phyloP scores from a whole-genome alignment of 1,140 invertebrate species.

The Leucophenga varia region DNA sequence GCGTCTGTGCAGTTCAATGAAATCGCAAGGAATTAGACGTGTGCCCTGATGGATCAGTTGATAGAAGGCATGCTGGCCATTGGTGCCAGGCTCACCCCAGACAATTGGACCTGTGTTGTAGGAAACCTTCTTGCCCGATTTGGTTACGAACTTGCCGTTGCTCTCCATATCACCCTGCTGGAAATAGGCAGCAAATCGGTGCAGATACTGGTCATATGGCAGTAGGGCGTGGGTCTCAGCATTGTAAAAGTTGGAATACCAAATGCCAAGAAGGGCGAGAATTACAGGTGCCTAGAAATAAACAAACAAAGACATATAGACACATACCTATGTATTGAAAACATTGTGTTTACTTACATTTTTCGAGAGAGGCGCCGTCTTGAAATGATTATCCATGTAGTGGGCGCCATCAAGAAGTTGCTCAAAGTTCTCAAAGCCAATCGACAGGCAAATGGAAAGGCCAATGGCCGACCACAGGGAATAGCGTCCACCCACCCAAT shows the following conservation, averaged over 20 bases:
- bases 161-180: conserved; percentile 99
- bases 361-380: conserved; percentile 81
- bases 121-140: conserved; percentile 66
- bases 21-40: conserved; percentile 93
- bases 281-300: conserved; percentile 84
- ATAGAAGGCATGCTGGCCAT: conserved; percentile 99
- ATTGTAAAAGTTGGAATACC: conserved; percentile 95
- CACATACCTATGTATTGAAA: no score
- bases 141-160: conserved; percentile 95
- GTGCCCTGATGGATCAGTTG: conserved; percentile 84
- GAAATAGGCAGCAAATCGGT: conserved; percentile 98
- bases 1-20: conserved; percentile 89
- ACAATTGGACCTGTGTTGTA: conserved; percentile 91
- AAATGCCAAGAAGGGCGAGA: conserved; percentile 90
- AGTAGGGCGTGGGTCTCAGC: conserved; percentile 94
- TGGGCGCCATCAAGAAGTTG: conserved; percentile 87
- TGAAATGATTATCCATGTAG: conserved; percentile 95
- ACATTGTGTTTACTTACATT: conserved; percentile 74
- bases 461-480: conserved; percentile 99
- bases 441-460: conserved; percentile 88
- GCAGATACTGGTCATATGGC: conserved; percentile 98
- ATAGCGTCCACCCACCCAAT: conserved; percentile 98
- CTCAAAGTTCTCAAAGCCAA: conserved; percentile 96
- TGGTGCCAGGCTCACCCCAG: conserved; percentile 98
- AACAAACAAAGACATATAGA: conserved; percentile 1